Evolutionary conservation across 2,888 invertebrate genomes (phyloP), one percentile per base, ranked within the genome.

Genomic region (Dascillus cervinus): DNA sequence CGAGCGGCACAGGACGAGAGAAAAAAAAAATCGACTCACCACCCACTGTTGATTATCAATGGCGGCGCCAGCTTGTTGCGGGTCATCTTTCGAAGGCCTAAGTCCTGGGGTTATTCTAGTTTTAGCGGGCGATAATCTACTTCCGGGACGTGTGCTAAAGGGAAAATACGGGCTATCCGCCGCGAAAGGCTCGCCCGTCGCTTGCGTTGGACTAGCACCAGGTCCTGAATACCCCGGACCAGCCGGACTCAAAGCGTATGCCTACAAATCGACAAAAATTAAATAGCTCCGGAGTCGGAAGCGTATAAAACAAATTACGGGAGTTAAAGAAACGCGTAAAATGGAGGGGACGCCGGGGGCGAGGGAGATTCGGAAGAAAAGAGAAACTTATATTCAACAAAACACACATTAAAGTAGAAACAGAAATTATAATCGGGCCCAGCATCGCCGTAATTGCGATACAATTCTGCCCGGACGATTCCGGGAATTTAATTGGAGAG

Each of bases 81-180:
- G 55, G 46, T 60, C 58, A 24, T 58, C 58, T 45, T 53, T 56
- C 37, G 53, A 51, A 49, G 56, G 53, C 29, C 56, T 43, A 34
- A 45, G 41, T 29, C 55, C 58, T 25, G 55, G 52, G 22, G 57
- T 55, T 22, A 58, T 50, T 49, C 72, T 71, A 65, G 71, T 71
- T 42, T 70, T 70, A 51, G 71, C 71, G 69, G 71, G 44, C 67
- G 70, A 61, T 22, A 61, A 44, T 29, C 62, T 50, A 42, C 58
- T 60, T 14, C 55, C 60, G 46, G 73, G 68, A 56, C 72, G 61
- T 67, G 64, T 56, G 67, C 75, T 50, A 69, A 80, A 80, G 51
- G 80, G 80, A 40, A 80, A 81, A 68, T 64, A 79, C 62, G 69
- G 73, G 53, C 67, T 63, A 63, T 70, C 62, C 63, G 80, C 57